Evolutionary conservation across 2,113 vertebrate genomes (phyloP).

Genomic region (Bufo gargarizans): DNA sequence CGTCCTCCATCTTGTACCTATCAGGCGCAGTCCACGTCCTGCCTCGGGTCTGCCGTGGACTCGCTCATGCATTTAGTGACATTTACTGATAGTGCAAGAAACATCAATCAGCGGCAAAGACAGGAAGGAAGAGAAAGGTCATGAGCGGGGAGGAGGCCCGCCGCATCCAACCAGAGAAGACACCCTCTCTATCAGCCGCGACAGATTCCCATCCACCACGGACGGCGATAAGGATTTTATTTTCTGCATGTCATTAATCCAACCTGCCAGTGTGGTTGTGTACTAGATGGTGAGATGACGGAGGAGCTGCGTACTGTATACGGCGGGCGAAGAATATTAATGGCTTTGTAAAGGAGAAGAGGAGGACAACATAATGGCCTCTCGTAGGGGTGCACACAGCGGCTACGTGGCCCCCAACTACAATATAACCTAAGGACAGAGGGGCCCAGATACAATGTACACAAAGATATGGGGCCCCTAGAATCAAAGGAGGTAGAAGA

Average conservation of each 20-base stretch:
- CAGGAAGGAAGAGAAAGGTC: slow-evolving; percentile 10
- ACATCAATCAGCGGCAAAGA: slow-evolving; percentile 16
- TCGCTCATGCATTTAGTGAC: slow-evolving; percentile 17
- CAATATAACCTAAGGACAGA: too few species aligned
- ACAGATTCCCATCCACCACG: too few species aligned
- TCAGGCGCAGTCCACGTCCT: background rate
- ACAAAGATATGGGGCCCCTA: background rate
- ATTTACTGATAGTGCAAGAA: background rate
- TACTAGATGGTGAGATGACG: background rate
- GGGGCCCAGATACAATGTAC: background rate
- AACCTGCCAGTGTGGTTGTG: background rate
- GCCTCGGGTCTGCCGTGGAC: background rate
- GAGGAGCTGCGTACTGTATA: background rate
- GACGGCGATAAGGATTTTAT: background rate
- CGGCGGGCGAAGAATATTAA: background rate
- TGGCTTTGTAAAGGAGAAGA: too few species aligned
- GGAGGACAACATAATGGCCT: too few species aligned
- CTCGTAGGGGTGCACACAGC: too few species aligned
- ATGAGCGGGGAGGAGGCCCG: background rate
- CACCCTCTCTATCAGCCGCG: slow-evolving; percentile 21
- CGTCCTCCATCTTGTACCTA: background rate
- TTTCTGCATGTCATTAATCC: slow-evolving; percentile 23
- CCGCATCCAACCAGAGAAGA: slow-evolving; percentile 5
- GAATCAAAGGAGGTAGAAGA: background rate
- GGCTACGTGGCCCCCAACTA: too few species aligned